phyloP scores from a whole-genome alignment of 2,113 vertebrate genomes.

The Lanius ludovicianus region DNA sequence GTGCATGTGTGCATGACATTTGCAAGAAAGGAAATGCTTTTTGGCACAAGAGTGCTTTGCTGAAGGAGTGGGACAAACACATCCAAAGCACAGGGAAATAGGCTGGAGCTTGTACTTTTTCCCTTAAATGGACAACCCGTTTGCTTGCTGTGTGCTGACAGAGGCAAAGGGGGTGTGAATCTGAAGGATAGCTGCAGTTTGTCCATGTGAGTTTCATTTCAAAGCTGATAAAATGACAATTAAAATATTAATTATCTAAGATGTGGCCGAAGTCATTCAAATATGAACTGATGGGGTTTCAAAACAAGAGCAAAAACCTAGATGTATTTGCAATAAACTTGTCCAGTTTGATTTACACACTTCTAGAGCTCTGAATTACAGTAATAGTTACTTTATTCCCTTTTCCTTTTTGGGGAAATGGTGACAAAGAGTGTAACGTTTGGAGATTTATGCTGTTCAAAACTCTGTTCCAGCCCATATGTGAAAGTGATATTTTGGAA shows the following conservation, averaged over 20 bases:
- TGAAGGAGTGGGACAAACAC: slow-evolving; percentile 32
- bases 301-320: not conserved
- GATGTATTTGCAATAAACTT: not conserved
- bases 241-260: not conserved
- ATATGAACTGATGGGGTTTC: not conserved
- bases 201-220: slow-evolving; percentile 5
- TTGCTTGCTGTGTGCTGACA: slow-evolving; percentile 4
- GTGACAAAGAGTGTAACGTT: slow-evolving; percentile 26
- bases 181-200: not conserved
- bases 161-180: slow-evolving; percentile 5
- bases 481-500: slow-evolving; percentile 36
- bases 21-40: not conserved
- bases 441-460: slow-evolving; percentile 56
- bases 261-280: not conserved
- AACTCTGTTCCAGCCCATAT: not conserved
- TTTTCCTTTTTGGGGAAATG: slow-evolving; percentile 66
- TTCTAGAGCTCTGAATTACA: not conserved
- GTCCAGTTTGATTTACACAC: not conserved
- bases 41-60: slow-evolving; percentile 7
- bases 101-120: slow-evolving; percentile 44
- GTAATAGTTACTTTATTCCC: not conserved
- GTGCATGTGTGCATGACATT: not conserved
- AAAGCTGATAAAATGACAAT: slow-evolving; percentile 13
- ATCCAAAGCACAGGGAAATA: slow-evolving; percentile 42
- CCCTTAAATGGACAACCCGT: slow-evolving; percentile 63